Evolutionary conservation across 2,888 invertebrate species (phyloP).

Genomic region (Oeneis ivallda): DNA sequence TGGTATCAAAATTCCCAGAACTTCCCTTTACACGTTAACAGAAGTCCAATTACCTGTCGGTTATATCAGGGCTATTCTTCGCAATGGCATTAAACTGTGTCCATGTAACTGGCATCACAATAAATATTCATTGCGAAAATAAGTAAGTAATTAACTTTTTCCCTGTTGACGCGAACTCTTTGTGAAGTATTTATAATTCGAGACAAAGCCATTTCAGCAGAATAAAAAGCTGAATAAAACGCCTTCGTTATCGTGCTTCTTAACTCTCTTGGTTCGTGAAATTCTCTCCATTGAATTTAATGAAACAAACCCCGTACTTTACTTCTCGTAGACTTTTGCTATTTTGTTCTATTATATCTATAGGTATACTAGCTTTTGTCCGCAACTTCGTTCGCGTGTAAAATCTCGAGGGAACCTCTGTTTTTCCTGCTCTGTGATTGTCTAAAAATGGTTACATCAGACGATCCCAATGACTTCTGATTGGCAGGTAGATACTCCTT

Average conservation of each 20-base stretch:
- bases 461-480: no score
- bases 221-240: conserved; percentile 25
- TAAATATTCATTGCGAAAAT: conserved; percentile 20
- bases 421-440: no score
- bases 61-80: no score
- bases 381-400: no score
- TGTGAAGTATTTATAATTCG: conserved; percentile 30
- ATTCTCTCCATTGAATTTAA: conserved; percentile 18
- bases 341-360: no score
- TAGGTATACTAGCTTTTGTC: no score
- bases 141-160: conserved; percentile 29
- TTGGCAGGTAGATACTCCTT: no score
- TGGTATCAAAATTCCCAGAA: no score
- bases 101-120: neutral
- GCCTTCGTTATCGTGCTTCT: conserved; percentile 25
- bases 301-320: conserved; percentile 14
- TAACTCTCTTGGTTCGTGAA: conserved; percentile 22
- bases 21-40: no score
- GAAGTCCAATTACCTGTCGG: no score
- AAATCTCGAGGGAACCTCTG: no score
- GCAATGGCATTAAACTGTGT: neutral
- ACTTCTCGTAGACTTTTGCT: neutral
- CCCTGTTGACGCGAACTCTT: conserved; percentile 23
- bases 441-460: no score
- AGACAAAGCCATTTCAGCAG: conserved; percentile 24